Base-by-base conservation (phyloP, 2,797 vertebrate species). In the Onychomys arenicola region DNA sequence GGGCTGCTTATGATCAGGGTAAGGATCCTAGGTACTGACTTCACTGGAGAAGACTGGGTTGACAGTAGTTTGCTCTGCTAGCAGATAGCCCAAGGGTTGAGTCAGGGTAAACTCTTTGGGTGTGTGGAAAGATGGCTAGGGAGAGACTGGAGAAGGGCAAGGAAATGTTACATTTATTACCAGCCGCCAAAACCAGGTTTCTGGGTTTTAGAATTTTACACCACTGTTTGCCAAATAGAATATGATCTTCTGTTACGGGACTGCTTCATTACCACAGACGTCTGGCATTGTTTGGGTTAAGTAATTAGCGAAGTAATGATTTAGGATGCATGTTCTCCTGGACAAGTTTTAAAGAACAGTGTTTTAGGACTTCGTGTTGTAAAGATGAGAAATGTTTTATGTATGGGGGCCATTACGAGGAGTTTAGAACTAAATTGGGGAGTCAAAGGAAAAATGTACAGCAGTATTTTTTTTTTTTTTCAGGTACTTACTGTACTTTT, bases 261-360 rank as follows among this genome's bases (percentile, higher is more conserved):
- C 69, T 55, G 12, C 11, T 37, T 90, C 52, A 67, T 57, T 34
- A 16, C 32, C 46, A 34, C n/a, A 55, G 23, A 34, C 37, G 2
- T 2, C 46, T 92, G 82, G 84, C 6, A 0, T 85, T 59, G 17
- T 77, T 85, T 69, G 92, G 43, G 5, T 55, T 88, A 67, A 78
- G 52, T 73, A 57, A 52, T 95, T 81, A 65, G 43, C 8, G 67
- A 71, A 77, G 40, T 85, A 23, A 17, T 57, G 10, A 43, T 43
- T 61, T 34, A 73, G 80, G 65, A 89, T 43, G 21, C 5, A 9
- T 2, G 19, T 77, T 89, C 90, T 93, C 57, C 73, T 85, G 4
- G 89, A 46, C 84, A 90, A 89, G 86, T 89, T 91, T 91, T 43
- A 61, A 52, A 82, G 29, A 87, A 63, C 65, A 67, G 1, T 29